Conservation (phyloP, 2,888 invertebrate species). For the Gymnocheta viridis region DNA sequence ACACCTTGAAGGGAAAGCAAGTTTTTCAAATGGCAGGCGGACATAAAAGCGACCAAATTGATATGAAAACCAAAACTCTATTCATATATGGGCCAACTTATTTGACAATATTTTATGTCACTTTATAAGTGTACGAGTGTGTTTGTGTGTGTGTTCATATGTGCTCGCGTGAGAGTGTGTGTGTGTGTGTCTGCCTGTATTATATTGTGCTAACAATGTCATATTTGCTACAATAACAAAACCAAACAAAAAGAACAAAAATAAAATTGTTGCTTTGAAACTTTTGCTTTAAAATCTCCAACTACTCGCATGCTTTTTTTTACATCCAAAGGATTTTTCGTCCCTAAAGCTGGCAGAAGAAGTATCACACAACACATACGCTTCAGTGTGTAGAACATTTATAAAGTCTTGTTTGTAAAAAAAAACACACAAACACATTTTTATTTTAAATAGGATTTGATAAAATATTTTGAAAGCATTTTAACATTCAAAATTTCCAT, state of each 20-base stretch:
- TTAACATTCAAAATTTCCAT: slow-evolving; percentile 49
- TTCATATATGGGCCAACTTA: background rate
- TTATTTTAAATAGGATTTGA: slow-evolving; percentile 64
- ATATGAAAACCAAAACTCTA: slow-evolving; percentile 11
- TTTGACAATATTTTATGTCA: background rate
- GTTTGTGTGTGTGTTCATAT: background rate
- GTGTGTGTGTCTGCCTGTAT: slow-evolving; percentile 52
- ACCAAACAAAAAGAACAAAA: too few relatives aligned
- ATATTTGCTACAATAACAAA: slow-evolving; percentile 32
- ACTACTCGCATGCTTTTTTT: background rate
- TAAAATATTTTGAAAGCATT: slow-evolving; percentile 63
- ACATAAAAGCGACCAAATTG: background rate
- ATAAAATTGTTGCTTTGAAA: slow-evolving; percentile 38
- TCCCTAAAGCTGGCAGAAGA: slow-evolving; percentile 4
- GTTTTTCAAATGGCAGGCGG: slow-evolving; percentile 1
- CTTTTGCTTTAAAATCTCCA: slow-evolving; percentile 2
- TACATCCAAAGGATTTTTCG: background rate
- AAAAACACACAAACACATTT: background rate
- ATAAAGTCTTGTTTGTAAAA: background rate
- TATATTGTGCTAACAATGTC: slow-evolving; percentile 66
- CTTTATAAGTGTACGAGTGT: background rate
- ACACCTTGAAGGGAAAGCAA: slow-evolving; percentile 44
- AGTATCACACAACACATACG: slow-evolving; percentile 5
- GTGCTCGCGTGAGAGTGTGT: background rate
- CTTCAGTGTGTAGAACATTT: background rate